A percentile compares a stretch with the other conserved stretches of the same genome.
Evolutionary conservation across 2,113 vertebrate species (phyloP).

Genomic region (Colinus virginianus): DNA sequence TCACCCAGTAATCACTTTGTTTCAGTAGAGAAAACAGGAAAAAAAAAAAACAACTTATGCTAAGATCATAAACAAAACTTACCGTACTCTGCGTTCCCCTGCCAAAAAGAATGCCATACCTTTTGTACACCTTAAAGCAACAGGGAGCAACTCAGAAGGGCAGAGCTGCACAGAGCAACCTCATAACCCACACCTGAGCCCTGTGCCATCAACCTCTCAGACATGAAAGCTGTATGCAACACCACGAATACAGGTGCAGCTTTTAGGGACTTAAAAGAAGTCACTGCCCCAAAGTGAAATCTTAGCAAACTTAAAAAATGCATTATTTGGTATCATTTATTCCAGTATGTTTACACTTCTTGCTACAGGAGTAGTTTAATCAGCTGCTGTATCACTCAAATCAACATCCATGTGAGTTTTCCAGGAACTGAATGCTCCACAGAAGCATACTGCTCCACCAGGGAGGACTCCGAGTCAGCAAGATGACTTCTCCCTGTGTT

Average conservation of each 20-base stretch:
- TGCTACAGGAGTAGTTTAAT: slow-evolving; percentile 42
- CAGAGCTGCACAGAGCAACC: neutral
- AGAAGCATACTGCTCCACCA: slow-evolving; percentile 22
- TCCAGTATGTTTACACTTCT: neutral
- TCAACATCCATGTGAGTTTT: slow-evolving; percentile 11
- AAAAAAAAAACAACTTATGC: neutral
- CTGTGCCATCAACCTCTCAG: neutral
- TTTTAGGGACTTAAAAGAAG: slow-evolving; percentile 33
- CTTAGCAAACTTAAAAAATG: slow-evolving; percentile 27
- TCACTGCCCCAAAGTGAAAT: slow-evolving; percentile 24
- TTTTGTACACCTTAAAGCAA: neutral
- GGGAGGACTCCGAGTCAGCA: neutral
- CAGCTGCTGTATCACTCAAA: slow-evolving; percentile 36
- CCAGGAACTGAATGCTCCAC: slow-evolving; percentile 50
- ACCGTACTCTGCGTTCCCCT: neutral
- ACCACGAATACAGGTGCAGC: slow-evolving; percentile 4
- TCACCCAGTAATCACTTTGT: neutral
- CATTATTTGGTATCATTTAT: slow-evolving; percentile 51
- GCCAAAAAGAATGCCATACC: neutral
- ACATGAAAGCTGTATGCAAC: neutral
- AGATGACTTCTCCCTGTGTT: neutral
- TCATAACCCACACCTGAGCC: neutral
- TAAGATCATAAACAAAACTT: neutral
- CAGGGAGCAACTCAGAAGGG: neutral
- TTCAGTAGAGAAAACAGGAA: neutral